Percentiles rank a stretch among this genome's conserved stretches.
These are phyloP conservation scores for Augiades crinisus DNA, from an alignment of 2,888 invertebrate species.

Conservation along the genomic window DNA sequence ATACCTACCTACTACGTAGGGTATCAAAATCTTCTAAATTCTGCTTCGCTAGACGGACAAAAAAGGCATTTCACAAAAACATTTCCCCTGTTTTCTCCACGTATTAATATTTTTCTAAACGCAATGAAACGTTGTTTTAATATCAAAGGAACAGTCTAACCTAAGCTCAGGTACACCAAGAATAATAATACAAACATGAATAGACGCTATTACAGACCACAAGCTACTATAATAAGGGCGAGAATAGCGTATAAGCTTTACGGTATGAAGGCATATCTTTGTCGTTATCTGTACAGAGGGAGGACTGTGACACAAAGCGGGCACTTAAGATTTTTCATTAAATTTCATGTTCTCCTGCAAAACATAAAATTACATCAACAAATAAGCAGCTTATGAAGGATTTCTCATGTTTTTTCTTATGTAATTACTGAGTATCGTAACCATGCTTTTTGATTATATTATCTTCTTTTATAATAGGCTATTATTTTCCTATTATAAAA, in stretches of 20 bases:
- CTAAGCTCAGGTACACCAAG: not conserved
- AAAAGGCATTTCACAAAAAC: too few species aligned
- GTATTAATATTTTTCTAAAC: too few species aligned
- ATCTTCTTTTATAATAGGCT: too few species aligned
- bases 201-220: not conserved
- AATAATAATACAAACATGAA: not conserved
- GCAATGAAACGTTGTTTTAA: slow-evolving; percentile 1
- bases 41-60: too few species aligned
- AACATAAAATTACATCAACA: slow-evolving; percentile 29
- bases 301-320: slow-evolving; percentile 12
- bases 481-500: too few species aligned
- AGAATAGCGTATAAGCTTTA: not conserved
- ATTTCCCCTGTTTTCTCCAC: too few species aligned
- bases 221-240: slow-evolving; percentile 1
- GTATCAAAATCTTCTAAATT: too few species aligned
- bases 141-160: slow-evolving; percentile 7
- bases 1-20: too few species aligned
- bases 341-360: slow-evolving; percentile 26
- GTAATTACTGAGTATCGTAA: slow-evolving; percentile 24
- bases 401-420: slow-evolving; percentile 28
- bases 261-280: not conserved
- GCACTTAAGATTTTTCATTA: slow-evolving; percentile 26
- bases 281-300: slow-evolving; percentile 5
- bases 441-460: not conserved
- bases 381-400: slow-evolving; percentile 29